phyloP scores from a whole-genome alignment of 2,113 vertebrate genomes.

The Vidua macroura region DNA sequence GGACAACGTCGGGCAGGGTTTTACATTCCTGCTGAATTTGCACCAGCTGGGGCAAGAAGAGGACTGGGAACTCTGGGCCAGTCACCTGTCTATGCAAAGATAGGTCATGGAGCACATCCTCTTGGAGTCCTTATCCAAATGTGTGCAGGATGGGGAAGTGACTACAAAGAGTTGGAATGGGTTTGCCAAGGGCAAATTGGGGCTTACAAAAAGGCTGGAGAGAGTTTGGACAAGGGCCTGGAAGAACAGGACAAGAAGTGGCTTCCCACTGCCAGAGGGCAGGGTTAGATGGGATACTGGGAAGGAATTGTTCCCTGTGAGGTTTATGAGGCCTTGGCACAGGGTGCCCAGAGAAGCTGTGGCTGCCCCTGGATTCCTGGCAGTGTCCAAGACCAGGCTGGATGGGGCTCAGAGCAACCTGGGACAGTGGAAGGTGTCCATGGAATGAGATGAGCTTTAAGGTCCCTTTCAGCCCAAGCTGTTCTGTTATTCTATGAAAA shows the following conservation, averaged over 20 bases:
- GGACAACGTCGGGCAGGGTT: background rate
- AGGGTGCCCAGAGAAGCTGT: background rate
- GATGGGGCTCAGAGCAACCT: accelerated
- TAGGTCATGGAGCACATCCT: background rate
- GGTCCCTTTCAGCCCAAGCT: background rate
- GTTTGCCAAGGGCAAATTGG: background rate
- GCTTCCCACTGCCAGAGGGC: background rate
- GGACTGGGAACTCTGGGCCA: background rate
- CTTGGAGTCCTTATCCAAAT: background rate
- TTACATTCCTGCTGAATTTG: background rate
- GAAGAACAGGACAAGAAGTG: background rate
- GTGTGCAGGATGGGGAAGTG: background rate
- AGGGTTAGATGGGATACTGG: background rate
- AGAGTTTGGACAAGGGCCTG: background rate
- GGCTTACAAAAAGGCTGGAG: background rate
- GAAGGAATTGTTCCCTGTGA: background rate
- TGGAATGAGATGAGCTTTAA: background rate
- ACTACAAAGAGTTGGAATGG: background rate
- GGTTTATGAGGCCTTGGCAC: background rate
- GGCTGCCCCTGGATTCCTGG: background rate
- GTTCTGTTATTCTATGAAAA: background rate
- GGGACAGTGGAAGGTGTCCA: background rate
- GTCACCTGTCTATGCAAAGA: background rate
- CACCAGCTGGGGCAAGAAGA: background rate
- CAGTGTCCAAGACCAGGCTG: background rate